Conservation (phyloP, 92 coral and sea anemone genomes). For the Palythoa caribaeorum region DNA sequence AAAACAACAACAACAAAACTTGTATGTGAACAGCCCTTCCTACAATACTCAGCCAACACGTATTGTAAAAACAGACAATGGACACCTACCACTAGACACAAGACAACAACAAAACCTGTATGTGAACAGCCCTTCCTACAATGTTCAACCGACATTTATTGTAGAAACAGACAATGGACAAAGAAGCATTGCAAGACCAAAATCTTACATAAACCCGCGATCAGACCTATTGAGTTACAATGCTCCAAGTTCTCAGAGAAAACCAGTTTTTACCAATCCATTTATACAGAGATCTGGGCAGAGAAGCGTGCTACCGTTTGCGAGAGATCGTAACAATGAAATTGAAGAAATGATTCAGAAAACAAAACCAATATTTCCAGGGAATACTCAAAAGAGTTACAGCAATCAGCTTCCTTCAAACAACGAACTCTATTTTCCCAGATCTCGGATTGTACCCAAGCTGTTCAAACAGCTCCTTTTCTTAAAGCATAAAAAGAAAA, state of each 20-base stretch:
- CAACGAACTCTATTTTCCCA: neutral
- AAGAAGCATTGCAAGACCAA: neutral
- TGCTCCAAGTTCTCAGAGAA: neutral
- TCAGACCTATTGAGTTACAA: constrained; percentile 6
- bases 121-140: neutral
- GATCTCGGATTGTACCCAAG: neutral
- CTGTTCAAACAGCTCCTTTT: constrained; percentile 21
- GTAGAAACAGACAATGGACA: constrained; percentile 2
- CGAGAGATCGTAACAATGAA: neutral
- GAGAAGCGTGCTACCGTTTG: neutral
- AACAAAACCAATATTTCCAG: neutral
- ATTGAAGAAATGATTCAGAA: neutral
- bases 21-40: too few species aligned
- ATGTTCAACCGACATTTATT: neutral
- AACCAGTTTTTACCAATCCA: neutral
- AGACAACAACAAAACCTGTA: constrained; percentile 10
- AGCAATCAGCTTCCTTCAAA: neutral
- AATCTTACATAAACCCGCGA: neutral
- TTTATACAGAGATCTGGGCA: neutral
- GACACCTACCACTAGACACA: neutral
- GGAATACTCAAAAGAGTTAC: neutral
- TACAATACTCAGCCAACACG: too few species aligned
- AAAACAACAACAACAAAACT: neutral
- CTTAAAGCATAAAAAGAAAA: constrained; percentile 35
- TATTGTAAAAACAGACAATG: too few species aligned